These are phyloP conservation scores for Spondyliosoma cantharus DNA, from an alignment of 2,797 vertebrate genomes.

Conservation along the genomic window DNA sequence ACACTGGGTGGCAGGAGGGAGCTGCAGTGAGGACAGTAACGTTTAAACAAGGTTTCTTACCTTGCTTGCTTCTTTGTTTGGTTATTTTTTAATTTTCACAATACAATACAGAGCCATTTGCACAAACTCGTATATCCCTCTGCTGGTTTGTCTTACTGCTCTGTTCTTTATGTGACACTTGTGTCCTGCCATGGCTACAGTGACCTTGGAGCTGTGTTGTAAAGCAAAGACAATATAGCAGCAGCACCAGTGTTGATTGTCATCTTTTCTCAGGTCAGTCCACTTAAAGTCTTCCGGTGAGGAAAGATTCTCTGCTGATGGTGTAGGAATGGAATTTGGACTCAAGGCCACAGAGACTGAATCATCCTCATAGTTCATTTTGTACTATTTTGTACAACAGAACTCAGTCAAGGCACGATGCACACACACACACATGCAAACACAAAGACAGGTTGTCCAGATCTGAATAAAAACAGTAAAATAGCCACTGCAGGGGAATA, in stretches of 20 bases:
- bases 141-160: conserved; percentile 13
- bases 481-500: conserved; percentile 19
- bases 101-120: not conserved
- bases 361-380: conserved; percentile 27
- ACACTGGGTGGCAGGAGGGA: conserved; percentile 67
- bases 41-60: not conserved
- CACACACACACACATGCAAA: not conserved
- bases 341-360: conserved; percentile 57
- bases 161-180: conserved; percentile 32
- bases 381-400: not conserved
- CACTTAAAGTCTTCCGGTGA: conserved; percentile 57
- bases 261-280: conserved; percentile 28
- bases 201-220: conserved; percentile 47
- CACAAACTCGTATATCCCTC: conserved; percentile 7
- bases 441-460: not conserved
- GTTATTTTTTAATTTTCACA: conserved; percentile 1
- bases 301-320: conserved; percentile 48
- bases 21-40: not conserved
- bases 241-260: conserved; percentile 20
- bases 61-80: conserved; percentile 10
- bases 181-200: not conserved
- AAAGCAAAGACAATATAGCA: conserved; percentile 35
- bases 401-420: not conserved
- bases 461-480: conserved; percentile 16
- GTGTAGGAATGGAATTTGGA: conserved; percentile 55